Conservation (phyloP, 1,140 invertebrate genomes). For the Sinonovacula constricta region DNA sequence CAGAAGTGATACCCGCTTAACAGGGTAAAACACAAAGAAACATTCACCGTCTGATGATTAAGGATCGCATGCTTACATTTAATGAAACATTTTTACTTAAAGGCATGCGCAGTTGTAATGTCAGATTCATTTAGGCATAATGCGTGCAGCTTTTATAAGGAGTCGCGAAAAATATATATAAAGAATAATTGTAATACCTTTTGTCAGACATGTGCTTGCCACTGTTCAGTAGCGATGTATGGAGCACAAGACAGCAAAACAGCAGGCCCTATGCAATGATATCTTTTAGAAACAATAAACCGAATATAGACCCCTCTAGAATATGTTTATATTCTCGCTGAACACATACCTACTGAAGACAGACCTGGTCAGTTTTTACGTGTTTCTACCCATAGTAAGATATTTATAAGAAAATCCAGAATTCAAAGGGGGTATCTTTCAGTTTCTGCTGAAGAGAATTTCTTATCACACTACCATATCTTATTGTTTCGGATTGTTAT, state of each 20-base stretch:
- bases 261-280: no score
- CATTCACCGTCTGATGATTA: neutral
- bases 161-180: neutral
- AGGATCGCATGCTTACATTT: neutral
- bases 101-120: no score
- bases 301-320: neutral
- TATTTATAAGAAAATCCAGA: neutral
- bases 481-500: slow-evolving; percentile 44
- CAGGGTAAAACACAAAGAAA: no score
- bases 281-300: neutral
- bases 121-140: no score
- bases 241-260: no score
- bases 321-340: no score
- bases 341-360: no score
- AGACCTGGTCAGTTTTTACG: no score
- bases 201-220: no score
- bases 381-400: neutral
- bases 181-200: neutral
- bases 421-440: neutral
- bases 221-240: no score
- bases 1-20: slow-evolving; percentile 2
- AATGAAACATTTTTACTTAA: neutral
- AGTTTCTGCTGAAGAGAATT: neutral
- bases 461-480: slow-evolving; percentile 14
- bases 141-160: no score